A percentile compares a stretch with the other conserved stretches of the same genome.
These are phyloP conservation scores for Channallabes apus DNA, from an alignment of 2,797 vertebrate genomes.

Conservation along the genomic window DNA sequence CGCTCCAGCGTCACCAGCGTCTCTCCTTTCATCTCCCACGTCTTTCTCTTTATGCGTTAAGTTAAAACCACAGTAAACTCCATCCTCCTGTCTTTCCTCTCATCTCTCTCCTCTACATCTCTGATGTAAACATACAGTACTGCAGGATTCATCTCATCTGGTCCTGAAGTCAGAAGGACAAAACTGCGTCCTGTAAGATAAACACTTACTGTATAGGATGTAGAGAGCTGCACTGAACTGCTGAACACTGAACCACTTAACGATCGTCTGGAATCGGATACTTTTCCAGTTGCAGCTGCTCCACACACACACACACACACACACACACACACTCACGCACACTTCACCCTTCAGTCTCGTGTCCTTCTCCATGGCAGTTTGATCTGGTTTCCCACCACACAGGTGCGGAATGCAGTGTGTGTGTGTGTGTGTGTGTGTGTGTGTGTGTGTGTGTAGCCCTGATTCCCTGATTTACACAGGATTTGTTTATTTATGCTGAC, in stretches of 20 bases:
- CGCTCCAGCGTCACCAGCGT: background rate
- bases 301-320: too few species aligned
- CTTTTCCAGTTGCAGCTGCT: background rate
- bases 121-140: background rate
- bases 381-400: background rate
- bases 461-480: background rate
- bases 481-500: background rate
- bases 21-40: background rate
- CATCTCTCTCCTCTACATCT: too few species aligned
- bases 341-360: constrained; percentile 9
- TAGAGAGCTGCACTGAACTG: background rate
- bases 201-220: background rate
- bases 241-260: background rate
- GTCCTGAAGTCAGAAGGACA: background rate
- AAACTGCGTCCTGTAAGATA: background rate
- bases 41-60: too few species aligned
- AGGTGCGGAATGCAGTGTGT: background rate
- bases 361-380: background rate
- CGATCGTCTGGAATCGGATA: constrained; percentile 15
- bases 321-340: too few species aligned
- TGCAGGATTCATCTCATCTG: background rate
- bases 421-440: background rate
- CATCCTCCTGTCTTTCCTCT: too few species aligned
- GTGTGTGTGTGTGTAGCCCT: background rate
- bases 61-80: too few species aligned